Evolutionary conservation across 1,140 invertebrate species (phyloP).

Genomic region (Babylonia areolata): DNA sequence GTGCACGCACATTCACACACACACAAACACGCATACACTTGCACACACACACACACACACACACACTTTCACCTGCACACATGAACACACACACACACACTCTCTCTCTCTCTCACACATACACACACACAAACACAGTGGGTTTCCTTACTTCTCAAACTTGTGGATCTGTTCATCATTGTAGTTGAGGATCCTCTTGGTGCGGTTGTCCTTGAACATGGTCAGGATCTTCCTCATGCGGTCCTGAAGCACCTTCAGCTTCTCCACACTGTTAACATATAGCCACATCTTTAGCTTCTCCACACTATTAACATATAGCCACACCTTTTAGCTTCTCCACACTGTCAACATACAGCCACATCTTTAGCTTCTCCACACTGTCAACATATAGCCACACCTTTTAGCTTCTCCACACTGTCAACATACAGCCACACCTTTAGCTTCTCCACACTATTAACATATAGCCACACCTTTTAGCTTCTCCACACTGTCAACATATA

Average conservation of each 20-base stretch:
- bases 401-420: too few species aligned
- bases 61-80: background rate
- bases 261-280: slow-evolving; percentile 40
- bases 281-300: too few species aligned
- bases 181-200: slow-evolving; percentile 36
- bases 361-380: too few species aligned
- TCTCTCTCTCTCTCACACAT: background rate
- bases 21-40: background rate
- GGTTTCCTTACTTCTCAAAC: slow-evolving; percentile 52
- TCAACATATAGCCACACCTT: too few species aligned
- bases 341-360: too few species aligned
- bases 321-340: too few species aligned
- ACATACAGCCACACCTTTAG: too few species aligned
- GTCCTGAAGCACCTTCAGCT: slow-evolving; percentile 38
- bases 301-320: too few species aligned
- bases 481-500: too few species aligned
- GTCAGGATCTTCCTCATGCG: slow-evolving; percentile 39
- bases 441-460: too few species aligned
- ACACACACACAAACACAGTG: background rate
- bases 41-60: slow-evolving; percentile 6
- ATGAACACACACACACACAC: background rate
- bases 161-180: slow-evolving; percentile 62
- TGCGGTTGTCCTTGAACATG: slow-evolving; percentile 49
- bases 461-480: too few species aligned
- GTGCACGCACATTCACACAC: too few species aligned